A percentile compares a stretch with the other conserved stretches of the same genome.
Evolutionary conservation across 1,140 invertebrate species (phyloP).

Genomic region (Brachionus sp.): DNA sequence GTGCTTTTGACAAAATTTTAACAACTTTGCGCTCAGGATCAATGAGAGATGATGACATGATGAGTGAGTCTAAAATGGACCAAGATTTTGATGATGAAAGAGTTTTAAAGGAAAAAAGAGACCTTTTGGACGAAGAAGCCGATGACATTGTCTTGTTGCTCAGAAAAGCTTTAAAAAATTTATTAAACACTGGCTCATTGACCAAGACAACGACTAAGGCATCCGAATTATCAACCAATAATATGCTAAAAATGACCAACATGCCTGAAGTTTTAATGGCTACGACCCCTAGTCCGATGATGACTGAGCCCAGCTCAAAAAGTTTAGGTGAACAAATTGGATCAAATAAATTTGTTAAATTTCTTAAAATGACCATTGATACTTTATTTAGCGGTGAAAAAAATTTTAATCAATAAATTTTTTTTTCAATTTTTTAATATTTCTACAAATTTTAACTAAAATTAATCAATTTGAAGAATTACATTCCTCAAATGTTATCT

Average conservation of each 20-base stretch:
- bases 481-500: too few species aligned
- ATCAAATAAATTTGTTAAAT: slow-evolving; percentile 12
- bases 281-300: background rate
- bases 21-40: background rate
- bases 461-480: too few species aligned
- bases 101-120: background rate
- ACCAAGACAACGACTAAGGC: background rate
- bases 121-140: background rate
- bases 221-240: background rate
- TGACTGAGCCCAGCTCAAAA: background rate
- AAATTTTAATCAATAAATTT: too few species aligned
- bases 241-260: background rate
- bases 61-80: background rate
- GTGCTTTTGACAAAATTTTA: slow-evolving; percentile 2
- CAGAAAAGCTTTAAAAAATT: background rate
- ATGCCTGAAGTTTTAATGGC: background rate
- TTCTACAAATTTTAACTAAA: background rate
- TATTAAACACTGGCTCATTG: background rate
- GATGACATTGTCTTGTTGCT: background rate
- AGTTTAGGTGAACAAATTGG: background rate
- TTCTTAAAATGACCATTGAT: background rate
- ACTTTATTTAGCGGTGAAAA: background rate
- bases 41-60: background rate
- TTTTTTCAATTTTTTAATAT: background rate
- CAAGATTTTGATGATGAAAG: background rate